Base-by-base conservation (phyloP, 2,113 vertebrate species). In the Pygoscelis antarcticus region DNA sequence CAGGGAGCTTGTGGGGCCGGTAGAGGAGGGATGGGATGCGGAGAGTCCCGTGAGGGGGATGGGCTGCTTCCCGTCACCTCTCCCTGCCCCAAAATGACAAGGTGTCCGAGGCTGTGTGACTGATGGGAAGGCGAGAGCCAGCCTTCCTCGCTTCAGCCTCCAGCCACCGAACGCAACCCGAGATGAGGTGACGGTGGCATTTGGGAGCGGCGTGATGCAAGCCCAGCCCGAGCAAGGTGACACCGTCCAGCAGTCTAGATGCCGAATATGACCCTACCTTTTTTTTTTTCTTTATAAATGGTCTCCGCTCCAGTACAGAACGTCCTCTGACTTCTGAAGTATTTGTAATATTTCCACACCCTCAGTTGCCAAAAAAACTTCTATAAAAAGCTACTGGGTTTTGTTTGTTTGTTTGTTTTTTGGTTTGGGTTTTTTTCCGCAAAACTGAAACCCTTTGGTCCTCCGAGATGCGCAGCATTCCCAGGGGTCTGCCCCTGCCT, bases 291-390 rank as follows among this genome's bases (percentile, higher is more conserved):
- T 70, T 83, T 80, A 86, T 74, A 70, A 95, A 92, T 3, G 4
- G 21, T 90, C 79, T 92, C 54, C 0, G 1, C 75, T 95, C 47
- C 70, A 74, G 95, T 83, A 97, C 95, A 96, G 95, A 96, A 97
- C 16, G 96, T 97, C 94, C 95, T 95, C 94, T 97, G 93, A 96
- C 95, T 94, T 81, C 89, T 92, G 72, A 97, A 96, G 91, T 94
- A 93, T 97, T 94, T 87, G 77, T 95, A 94, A 66, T 93, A 97
- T 95, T 96, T 97, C 95, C 95, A 93, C 78, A 47, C 96, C 86
- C 75, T 90, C 79, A 0, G 1, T 78, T 94, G 92, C 96, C 96
- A 96, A 70, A 87, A 93, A 94, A 88, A 42, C 65, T 94, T 93
- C 96, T 97, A 97, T 95, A 92, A 93, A 95, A 97, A 96, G 94